Conservation (phyloP, 1,140 invertebrate species). For the Eupeodes corollae region DNA sequence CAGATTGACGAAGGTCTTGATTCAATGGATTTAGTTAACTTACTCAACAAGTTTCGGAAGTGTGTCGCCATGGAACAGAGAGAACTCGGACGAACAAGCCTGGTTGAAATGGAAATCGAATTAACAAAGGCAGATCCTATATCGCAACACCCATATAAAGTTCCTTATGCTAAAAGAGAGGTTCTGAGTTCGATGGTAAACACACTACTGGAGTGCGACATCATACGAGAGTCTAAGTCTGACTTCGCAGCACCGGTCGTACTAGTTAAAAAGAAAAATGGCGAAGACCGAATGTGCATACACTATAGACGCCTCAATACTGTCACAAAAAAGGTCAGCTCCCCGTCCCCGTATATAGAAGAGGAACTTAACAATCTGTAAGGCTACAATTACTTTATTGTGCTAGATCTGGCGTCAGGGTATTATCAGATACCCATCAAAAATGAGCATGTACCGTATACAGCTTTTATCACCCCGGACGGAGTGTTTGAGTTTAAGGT, state of each 20-base stretch:
- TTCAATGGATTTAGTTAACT: too few relatives aligned
- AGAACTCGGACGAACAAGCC: not conserved
- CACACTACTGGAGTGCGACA: constrained; percentile 21
- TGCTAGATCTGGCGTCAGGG: constrained; percentile 37
- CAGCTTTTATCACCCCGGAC: constrained; percentile 13
- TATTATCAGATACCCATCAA: constrained; percentile 38
- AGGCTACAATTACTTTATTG: constrained; percentile 30
- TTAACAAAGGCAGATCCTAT: constrained; percentile 9
- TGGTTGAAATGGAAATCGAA: not conserved
- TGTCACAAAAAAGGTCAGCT: constrained; percentile 27
- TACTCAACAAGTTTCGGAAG: too few relatives aligned
- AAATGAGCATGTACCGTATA: constrained; percentile 8
- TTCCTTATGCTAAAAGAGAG: constrained; percentile 6
- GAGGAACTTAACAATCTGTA: constrained; percentile 35
- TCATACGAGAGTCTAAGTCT: constrained; percentile 36
- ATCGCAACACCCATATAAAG: constrained; percentile 8
- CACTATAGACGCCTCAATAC: constrained; percentile 23
- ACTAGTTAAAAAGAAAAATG: constrained; percentile 40
- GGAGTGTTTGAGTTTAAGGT: constrained; percentile 22
- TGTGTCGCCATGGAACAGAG: too few relatives aligned
- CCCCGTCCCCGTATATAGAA: constrained; percentile 42
- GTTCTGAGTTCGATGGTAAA: constrained; percentile 7
- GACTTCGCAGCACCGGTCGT: constrained; percentile 40
- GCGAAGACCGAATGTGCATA: constrained; percentile 14
- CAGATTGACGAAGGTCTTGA: too few relatives aligned